Evolutionary conservation across 1,140 invertebrate genomes (phyloP).

Genomic region (Orius laevigatus): DNA sequence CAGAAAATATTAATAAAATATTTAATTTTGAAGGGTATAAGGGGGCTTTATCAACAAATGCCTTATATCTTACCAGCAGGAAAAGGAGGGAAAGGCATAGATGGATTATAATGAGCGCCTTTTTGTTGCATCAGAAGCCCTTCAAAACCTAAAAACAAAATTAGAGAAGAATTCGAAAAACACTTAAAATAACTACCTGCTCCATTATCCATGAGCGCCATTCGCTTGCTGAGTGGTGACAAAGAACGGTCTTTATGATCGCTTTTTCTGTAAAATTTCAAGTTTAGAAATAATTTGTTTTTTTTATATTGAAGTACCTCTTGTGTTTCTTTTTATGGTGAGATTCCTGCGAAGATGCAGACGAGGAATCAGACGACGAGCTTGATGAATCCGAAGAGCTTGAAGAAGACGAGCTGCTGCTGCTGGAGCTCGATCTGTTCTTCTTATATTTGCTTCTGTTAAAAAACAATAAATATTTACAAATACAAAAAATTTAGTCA

Average conservation of each 20-base stretch:
- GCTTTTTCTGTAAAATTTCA: constrained; percentile 21
- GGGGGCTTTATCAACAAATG: too few species aligned
- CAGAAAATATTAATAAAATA: constrained; percentile 6
- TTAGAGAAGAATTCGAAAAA: background rate
- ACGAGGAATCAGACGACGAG: constrained; percentile 27
- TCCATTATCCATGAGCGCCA: constrained; percentile 28
- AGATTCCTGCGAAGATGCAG: constrained; percentile 23
- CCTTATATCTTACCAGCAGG: too few species aligned
- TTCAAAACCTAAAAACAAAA: constrained; percentile 10
- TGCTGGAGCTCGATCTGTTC: constrained; percentile 42
- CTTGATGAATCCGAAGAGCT: constrained; percentile 37
- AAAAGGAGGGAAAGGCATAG: constrained; percentile 13
- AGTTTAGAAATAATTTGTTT: too few species aligned
- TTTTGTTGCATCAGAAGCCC: constrained; percentile 9
- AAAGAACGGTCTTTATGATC: constrained; percentile 39
- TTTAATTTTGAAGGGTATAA: constrained; percentile 12
- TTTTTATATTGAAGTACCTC: constrained; percentile 31
- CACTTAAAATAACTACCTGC: background rate
- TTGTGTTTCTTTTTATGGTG: constrained; percentile 45
- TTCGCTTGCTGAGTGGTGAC: constrained; percentile 61
- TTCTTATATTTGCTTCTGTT: constrained; percentile 35
- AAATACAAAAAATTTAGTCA: too few species aligned
- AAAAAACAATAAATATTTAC: too few species aligned
- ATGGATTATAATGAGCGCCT: constrained; percentile 19
- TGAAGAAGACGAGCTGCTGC: constrained; percentile 34